Percentiles rank a stretch among this genome's conserved stretches.
Evolutionary conservation across 2,113 vertebrate genomes (phyloP).

Genomic region (Lagopus muta): DNA sequence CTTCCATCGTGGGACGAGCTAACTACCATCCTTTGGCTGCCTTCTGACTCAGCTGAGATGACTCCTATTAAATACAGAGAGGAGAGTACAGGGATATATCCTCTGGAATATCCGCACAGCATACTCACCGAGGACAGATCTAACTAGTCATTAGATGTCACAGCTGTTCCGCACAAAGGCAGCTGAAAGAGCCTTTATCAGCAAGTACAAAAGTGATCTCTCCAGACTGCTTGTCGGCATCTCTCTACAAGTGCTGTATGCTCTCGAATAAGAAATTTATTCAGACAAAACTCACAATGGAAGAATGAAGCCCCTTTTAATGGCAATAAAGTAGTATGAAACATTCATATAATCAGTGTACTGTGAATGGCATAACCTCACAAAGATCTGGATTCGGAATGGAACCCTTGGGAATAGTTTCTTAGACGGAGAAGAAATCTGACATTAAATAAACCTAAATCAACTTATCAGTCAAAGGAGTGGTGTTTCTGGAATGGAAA

Average conservation of each 20-base stretch:
- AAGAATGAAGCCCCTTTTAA: constrained; percentile 66
- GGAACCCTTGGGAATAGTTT: constrained; percentile 23
- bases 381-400: neutral
- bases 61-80: constrained; percentile 68
- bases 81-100: constrained; percentile 70
- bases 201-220: constrained; percentile 67
- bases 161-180: constrained; percentile 73
- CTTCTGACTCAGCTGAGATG: neutral
- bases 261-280: constrained; percentile 71
- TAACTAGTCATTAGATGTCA: constrained; percentile 66
- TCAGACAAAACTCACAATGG: constrained; percentile 63
- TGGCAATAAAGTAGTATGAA: constrained; percentile 58
- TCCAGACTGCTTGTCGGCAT: constrained; percentile 56
- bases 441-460: constrained; percentile 50
- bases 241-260: constrained; percentile 43
- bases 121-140: constrained; percentile 69
- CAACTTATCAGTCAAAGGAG: constrained; percentile 8
- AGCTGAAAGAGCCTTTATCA: constrained; percentile 78
- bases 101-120: constrained; percentile 68
- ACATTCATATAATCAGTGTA: constrained; percentile 57
- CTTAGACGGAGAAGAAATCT: neutral
- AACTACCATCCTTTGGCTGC: constrained; percentile 25
- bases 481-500: constrained; percentile 13
- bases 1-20: constrained; percentile 28
- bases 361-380: constrained; percentile 45